Evolutionary conservation across 2,113 vertebrate species (phyloP).

Genomic region (Prionailurus viverrinus): DNA sequence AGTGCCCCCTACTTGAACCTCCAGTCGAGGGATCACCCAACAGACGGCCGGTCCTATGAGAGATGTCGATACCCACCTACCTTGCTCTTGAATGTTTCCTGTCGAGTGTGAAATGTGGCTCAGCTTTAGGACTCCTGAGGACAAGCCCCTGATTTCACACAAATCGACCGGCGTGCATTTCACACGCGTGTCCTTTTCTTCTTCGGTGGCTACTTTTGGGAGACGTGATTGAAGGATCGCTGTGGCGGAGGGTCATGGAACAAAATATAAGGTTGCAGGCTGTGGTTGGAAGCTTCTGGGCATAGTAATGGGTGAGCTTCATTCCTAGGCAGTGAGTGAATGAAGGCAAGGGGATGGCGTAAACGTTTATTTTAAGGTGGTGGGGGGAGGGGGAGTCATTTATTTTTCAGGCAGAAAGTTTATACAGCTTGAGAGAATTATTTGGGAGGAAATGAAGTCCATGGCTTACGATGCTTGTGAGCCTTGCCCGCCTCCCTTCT

Average conservation of each 20-base stretch:
- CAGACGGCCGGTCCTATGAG: not conserved
- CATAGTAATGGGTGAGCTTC: slow-evolving; percentile 71
- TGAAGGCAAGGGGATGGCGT: slow-evolving; percentile 76
- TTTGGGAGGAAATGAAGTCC: slow-evolving; percentile 86
- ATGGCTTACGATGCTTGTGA: slow-evolving; percentile 69
- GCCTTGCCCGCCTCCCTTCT: slow-evolving; percentile 60
- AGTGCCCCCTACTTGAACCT: not conserved
- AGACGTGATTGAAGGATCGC: slow-evolving; percentile 76
- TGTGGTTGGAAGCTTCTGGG: slow-evolving; percentile 76
- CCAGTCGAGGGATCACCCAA: too few species aligned
- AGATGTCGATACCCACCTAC: not conserved
- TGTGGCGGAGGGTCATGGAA: slow-evolving; percentile 74
- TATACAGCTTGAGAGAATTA: slow-evolving; percentile 88
- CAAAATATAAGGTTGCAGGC: slow-evolving; percentile 78
- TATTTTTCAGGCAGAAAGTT: slow-evolving; percentile 87
- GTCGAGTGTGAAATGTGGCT: not conserved
- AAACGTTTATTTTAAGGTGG: slow-evolving; percentile 79
- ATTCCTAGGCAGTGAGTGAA: slow-evolving; percentile 84
- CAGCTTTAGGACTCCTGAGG: rapidly evolving
- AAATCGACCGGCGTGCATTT: slow-evolving; percentile 65
- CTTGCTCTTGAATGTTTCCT: not conserved
- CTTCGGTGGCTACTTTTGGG: slow-evolving; percentile 58
- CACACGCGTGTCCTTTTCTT: slow-evolving; percentile 63
- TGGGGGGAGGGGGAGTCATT: slow-evolving; percentile 68
- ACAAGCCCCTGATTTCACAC: slow-evolving; percentile 56